These are phyloP conservation scores for Phyllotreta striolata DNA, from an alignment of 2,888 invertebrate species.

Conservation along the genomic window DNA sequence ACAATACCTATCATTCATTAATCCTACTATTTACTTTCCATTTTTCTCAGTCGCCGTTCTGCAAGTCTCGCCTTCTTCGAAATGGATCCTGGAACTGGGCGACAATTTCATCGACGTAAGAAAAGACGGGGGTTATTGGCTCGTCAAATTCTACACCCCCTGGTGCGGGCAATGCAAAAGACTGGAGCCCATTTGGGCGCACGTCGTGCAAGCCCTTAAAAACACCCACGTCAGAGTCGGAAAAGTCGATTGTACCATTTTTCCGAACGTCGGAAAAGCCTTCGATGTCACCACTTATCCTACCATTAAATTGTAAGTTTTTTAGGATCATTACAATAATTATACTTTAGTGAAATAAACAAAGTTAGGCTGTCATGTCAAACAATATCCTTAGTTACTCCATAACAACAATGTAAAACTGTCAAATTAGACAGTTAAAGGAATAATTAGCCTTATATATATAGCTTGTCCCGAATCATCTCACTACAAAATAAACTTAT, in stretches of 20 bases:
- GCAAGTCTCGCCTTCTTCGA: constrained; percentile 54
- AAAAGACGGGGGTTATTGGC: constrained; percentile 79
- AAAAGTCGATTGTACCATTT: constrained; percentile 92
- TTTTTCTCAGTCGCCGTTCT: constrained; percentile 3
- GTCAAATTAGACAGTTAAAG: too few relatives aligned
- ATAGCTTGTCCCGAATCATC: too few relatives aligned
- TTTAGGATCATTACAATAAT: background rate
- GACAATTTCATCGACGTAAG: constrained; percentile 74
- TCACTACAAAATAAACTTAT: too few relatives aligned
- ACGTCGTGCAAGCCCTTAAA: constrained; percentile 89
- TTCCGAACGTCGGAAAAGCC: constrained; percentile 80
- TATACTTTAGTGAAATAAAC: background rate
- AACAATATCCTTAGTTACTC: background rate
- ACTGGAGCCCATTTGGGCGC: constrained; percentile 92
- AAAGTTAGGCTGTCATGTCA: background rate
- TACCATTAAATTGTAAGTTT: constrained; percentile 91
- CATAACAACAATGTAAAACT: too few relatives aligned
- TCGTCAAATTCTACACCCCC: constrained; percentile 96
- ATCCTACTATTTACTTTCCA: background rate
- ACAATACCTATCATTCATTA: too few relatives aligned
- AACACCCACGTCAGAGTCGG: constrained; percentile 88
- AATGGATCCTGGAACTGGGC: constrained; percentile 83
- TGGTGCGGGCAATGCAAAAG: constrained; percentile 99
- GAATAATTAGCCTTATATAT: too few relatives aligned
- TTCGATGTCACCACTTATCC: constrained; percentile 92